Evolutionary conservation across 2,113 vertebrate species (phyloP).

Genomic region (Callionymus lyra): DNA sequence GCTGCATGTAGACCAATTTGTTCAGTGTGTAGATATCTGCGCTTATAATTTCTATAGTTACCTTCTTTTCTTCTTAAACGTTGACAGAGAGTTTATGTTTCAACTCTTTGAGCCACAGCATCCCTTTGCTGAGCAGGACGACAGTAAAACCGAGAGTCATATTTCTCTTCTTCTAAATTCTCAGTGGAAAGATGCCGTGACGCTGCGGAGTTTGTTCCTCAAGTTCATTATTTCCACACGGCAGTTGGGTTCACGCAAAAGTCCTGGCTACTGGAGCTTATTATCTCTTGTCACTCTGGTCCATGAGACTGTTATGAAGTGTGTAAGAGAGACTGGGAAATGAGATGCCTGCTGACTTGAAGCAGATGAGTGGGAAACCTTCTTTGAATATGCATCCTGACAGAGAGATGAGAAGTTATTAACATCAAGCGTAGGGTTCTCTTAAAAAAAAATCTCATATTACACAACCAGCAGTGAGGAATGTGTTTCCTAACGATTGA

Average conservation of each 20-base stretch:
- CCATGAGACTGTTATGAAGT: conserved; percentile 33
- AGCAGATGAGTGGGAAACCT: conserved; percentile 19
- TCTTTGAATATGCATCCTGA: conserved; percentile 22
- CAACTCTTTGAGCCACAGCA: too few relatives aligned
- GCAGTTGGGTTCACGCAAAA: conserved; percentile 16
- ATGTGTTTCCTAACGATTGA: too few relatives aligned
- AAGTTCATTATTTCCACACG: conserved; percentile 43
- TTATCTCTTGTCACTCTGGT: conserved; percentile 42
- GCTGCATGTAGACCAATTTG: too few relatives aligned
- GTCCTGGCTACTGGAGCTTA: conserved; percentile 34
- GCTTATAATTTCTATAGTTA: too few relatives aligned
- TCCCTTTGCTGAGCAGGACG: too few relatives aligned
- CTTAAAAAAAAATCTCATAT: too few relatives aligned
- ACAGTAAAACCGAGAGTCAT: conserved; percentile 1
- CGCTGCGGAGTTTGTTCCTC: conserved; percentile 26
- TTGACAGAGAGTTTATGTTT: too few relatives aligned
- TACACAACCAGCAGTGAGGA: too few relatives aligned
- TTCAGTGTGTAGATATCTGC: too few relatives aligned
- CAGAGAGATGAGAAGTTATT: neutral
- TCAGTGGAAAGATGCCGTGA: conserved; percentile 25
- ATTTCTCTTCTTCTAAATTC: neutral
- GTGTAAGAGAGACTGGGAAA: conserved; percentile 47
- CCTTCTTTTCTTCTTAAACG: too few relatives aligned
- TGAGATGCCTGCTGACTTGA: conserved; percentile 28
- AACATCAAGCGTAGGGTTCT: too few relatives aligned